phyloP scores from a whole-genome alignment of 2,113 vertebrate genomes.

The Macrotis lagotis region DNA sequence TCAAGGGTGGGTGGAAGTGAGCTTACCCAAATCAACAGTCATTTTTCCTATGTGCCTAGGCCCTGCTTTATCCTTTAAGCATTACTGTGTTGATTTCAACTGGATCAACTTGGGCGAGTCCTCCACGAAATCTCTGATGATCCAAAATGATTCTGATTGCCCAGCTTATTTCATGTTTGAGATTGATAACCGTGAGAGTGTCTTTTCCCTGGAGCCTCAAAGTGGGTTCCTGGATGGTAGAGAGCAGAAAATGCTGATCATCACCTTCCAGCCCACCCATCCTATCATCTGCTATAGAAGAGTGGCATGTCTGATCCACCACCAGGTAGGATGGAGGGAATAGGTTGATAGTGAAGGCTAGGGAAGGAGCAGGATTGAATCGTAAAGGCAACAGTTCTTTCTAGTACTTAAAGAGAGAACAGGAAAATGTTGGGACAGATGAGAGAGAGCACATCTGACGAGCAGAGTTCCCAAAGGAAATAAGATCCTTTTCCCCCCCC shows the following conservation, averaged over 20 bases:
- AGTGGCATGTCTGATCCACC: constrained; percentile 90
- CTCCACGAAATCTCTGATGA: constrained; percentile 78
- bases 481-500: neutral
- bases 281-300: constrained; percentile 88
- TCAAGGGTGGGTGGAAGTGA: neutral
- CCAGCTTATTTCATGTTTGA: constrained; percentile 90
- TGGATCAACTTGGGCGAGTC: constrained; percentile 84
- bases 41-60: constrained; percentile 80
- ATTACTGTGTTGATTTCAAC: constrained; percentile 86
- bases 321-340: constrained; percentile 86
- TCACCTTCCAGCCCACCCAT: constrained; percentile 86
- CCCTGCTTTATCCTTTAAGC: constrained; percentile 86
- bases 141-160: constrained; percentile 87
- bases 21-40: neutral
- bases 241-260: constrained; percentile 80
- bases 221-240: constrained; percentile 85
- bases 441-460: accelerated
- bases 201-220: constrained; percentile 89
- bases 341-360: neutral
- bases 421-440: neutral
- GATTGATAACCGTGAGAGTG: constrained; percentile 88
- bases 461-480: neutral
- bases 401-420: neutral
- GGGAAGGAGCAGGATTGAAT: neutral
- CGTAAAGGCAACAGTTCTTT: neutral